Percentiles rank a stretch among this genome's conserved stretches.
These are phyloP conservation scores for Rhombomys opimus DNA, from an alignment of 2,113 vertebrate genomes.

Conservation along the genomic window DNA sequence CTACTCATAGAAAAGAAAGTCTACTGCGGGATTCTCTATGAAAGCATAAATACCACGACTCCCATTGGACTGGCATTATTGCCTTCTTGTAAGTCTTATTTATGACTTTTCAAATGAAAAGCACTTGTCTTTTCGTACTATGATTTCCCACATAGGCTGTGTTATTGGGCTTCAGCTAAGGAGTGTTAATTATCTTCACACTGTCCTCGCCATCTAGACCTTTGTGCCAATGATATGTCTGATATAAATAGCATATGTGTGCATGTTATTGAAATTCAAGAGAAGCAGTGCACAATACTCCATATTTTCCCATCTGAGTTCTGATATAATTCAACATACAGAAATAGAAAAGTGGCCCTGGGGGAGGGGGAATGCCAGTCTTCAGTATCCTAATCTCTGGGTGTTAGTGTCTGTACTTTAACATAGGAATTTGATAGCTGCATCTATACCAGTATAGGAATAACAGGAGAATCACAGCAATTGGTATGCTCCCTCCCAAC, in stretches of 20 bases:
- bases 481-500: no score
- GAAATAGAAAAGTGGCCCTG: background rate
- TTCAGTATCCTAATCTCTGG: background rate
- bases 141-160: background rate
- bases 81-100: background rate
- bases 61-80: background rate
- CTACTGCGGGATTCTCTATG: background rate
- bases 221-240: background rate
- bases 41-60: background rate
- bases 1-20: background rate
- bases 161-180: background rate
- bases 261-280: background rate
- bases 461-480: background rate
- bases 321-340: background rate
- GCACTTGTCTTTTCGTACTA: background rate
- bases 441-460: background rate
- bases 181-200: background rate
- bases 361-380: background rate
- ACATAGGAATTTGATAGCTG: background rate
- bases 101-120: conserved; percentile 7
- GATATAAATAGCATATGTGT: background rate
- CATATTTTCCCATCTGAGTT: background rate
- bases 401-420: background rate
- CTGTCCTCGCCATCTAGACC: accelerated
- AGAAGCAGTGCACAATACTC: background rate